phyloP scores from a whole-genome alignment of 2,888 invertebrate genomes.

The Erebia ligea region DNA sequence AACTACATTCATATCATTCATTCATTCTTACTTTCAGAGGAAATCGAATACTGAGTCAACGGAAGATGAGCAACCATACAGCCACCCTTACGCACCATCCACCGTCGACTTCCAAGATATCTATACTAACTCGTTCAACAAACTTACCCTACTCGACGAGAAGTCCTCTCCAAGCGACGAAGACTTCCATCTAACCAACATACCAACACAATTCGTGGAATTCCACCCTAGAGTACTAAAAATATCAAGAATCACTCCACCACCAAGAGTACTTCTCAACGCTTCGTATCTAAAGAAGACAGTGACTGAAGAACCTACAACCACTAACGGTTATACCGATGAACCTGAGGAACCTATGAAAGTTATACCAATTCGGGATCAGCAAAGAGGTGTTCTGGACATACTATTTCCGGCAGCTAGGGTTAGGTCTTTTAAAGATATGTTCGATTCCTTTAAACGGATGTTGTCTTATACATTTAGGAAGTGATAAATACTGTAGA shows the following conservation, averaged over 20 bases:
- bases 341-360: constrained; percentile 45
- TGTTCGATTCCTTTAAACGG: constrained; percentile 58
- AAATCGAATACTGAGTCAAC: constrained; percentile 45
- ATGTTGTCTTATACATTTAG: constrained; percentile 62
- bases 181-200: constrained; percentile 45
- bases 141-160: constrained; percentile 45
- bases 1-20: not conserved
- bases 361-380: constrained; percentile 49
- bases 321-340: constrained; percentile 38
- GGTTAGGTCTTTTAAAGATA: constrained; percentile 60
- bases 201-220: constrained; percentile 50
- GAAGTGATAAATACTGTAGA: constrained; percentile 20
- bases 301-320: constrained; percentile 5
- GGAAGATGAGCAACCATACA: constrained; percentile 50
- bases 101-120: constrained; percentile 60
- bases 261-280: constrained; percentile 45
- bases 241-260: constrained; percentile 39
- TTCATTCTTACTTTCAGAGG: constrained; percentile 47
- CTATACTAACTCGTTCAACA: constrained; percentile 48
- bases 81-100: constrained; percentile 47
- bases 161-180: constrained; percentile 44
- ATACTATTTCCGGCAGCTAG: constrained; percentile 61
- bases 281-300: constrained; percentile 38
- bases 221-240: constrained; percentile 44
- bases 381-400: constrained; percentile 62